phyloP scores from a whole-genome alignment of 2,113 vertebrate genomes.

The Brachyistius frenatus region DNA sequence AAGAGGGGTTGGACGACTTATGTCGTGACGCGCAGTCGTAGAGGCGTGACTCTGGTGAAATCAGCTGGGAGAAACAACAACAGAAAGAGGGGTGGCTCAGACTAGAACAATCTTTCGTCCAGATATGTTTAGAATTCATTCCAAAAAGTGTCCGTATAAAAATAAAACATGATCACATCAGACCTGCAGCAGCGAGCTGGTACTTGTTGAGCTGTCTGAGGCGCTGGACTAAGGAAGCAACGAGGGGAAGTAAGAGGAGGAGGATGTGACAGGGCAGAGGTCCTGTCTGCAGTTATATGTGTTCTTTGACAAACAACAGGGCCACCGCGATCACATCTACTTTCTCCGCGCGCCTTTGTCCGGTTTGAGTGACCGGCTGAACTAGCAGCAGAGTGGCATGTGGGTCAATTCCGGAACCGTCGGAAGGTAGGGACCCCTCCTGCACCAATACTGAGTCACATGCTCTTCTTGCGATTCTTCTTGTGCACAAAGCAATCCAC shows the following conservation, averaged over 20 bases:
- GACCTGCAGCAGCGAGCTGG: constrained; percentile 4
- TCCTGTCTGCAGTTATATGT: constrained; percentile 37
- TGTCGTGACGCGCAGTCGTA: constrained; percentile 72
- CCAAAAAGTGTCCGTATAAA: constrained; percentile 4
- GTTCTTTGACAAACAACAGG: constrained; percentile 42
- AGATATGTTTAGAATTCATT: constrained; percentile 36
- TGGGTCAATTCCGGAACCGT: constrained; percentile 86
- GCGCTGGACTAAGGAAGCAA: constrained; percentile 25
- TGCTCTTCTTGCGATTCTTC: constrained; percentile 47
- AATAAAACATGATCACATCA: neutral
- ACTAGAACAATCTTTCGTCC: constrained; percentile 13
- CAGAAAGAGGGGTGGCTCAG: constrained; percentile 69
- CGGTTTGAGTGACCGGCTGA: constrained; percentile 74
- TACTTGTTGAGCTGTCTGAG: constrained; percentile 33
- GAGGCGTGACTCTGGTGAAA: constrained; percentile 78
- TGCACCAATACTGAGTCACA: constrained; percentile 66
- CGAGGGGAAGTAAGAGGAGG: constrained; percentile 35
- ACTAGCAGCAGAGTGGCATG: constrained; percentile 81
- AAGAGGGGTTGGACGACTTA: constrained; percentile 36
- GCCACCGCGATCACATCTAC: constrained; percentile 4
- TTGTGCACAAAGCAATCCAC: constrained; percentile 54
- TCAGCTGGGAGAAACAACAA: constrained; percentile 85
- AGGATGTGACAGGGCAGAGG: constrained; percentile 71
- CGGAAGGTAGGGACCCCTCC: constrained; percentile 84
- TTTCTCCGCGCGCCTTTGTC: constrained; percentile 57